Conservation (phyloP, 2,113 vertebrate species). For the Heterochromis multidens region DNA sequence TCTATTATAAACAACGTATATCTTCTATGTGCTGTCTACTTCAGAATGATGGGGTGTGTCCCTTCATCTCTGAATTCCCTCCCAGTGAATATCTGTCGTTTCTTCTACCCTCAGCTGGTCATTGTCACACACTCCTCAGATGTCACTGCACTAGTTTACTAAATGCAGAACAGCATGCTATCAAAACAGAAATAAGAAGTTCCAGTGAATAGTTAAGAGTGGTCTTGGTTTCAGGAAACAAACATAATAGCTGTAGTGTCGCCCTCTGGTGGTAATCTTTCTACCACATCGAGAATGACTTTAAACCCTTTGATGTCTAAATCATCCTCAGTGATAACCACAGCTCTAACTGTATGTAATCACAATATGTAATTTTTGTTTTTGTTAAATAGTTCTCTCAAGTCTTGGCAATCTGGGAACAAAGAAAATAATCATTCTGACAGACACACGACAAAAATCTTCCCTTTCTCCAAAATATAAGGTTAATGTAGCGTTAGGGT, state of each 20-base stretch:
- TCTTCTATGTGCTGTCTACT: not conserved
- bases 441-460: not conserved
- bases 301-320: not conserved
- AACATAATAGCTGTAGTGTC: not conserved
- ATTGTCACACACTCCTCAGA: not conserved
- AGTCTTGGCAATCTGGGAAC: not conserved
- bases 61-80: not conserved
- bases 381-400: not conserved
- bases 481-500: not conserved
- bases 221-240: not conserved
- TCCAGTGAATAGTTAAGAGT: not conserved
- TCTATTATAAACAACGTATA: not conserved
- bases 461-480: not conserved
- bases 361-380: not conserved
- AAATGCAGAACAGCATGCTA: not conserved
- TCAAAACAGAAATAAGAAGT: not conserved
- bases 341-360: not conserved
- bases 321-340: not conserved
- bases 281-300: not conserved
- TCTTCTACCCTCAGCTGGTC: not conserved
- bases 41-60: not conserved
- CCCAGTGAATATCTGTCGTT: not conserved
- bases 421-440: not conserved
- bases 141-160: not conserved
- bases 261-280: constrained; percentile 28